Evolutionary conservation across 2,797 vertebrate genomes (phyloP), one percentile per base, ranked within the genome.

Genomic region (Alauda arvensis): DNA sequence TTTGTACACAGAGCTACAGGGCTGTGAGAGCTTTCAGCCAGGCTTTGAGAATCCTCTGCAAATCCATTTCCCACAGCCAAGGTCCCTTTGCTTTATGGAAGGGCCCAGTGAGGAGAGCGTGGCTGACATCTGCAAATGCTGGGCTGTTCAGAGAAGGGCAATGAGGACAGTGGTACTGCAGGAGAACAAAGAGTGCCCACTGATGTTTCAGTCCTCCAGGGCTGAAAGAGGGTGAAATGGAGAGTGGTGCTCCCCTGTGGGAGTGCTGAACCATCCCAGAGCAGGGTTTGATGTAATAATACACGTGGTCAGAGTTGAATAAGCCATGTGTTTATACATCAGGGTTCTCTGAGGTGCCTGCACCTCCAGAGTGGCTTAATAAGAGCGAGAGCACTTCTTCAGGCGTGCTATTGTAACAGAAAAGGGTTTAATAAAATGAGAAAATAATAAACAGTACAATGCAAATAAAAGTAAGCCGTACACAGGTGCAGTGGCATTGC

Each of bases 171-270:
- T 12, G 33, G 37, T 25, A 6, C 2, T 65, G 39, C 2, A n/a
- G 40, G 42, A 56, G 39, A 61, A 48, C 25, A 17, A 28, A 42
- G 67, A 20, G 14, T 20, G 20, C 20, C 15, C 14, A 3, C 2
- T 18, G 46, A 6, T 0, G 1, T 43, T 56, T 63, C 46, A 26
- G 42, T 29, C 42, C 37, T 56, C 10, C 1, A 1, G 21, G 62
- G 37, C 62, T 51, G 67, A 18, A 17, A 4, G 34, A 6, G 0
- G 2, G 24, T 4, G 16, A 37, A 77, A 37, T 26, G 37, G n/a
- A 21, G 33, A 25, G 57, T 6, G 12, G 15, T 17, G 40, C 17
- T 69, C 39, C 43, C 37, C 37, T 37, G 37, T 4, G 1, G 34
- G 28, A 53, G 11, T 53, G 34, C 25, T 74, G 6, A 29, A 6